A percentile compares a stretch with the other conserved stretches of the same genome.
phyloP scores from a whole-genome alignment of 1,140 invertebrate species.

The Capitella teleta region DNA sequence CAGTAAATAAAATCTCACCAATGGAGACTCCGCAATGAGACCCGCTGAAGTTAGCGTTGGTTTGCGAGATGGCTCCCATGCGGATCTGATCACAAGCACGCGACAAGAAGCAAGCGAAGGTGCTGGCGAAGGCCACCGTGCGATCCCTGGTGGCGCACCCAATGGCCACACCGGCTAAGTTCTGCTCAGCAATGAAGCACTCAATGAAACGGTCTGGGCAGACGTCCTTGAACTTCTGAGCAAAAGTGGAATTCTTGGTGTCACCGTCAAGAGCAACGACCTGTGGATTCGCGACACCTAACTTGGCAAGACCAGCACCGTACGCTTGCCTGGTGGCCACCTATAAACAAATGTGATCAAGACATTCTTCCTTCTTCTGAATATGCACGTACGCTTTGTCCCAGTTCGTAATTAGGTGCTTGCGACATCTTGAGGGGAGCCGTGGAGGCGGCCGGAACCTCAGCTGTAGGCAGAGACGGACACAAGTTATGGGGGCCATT shows the following conservation, averaged over 20 bases:
- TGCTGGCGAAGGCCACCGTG: conserved; percentile 83
- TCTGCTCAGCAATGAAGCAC: conserved; percentile 98
- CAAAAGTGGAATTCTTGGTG: conserved; percentile 96
- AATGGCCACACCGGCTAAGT: conserved; percentile 89
- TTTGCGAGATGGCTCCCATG: conserved; percentile 98
- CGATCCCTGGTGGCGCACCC: conserved; percentile 76
- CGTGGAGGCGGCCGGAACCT: conserved; percentile 16
- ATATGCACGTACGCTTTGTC: conserved; percentile 37
- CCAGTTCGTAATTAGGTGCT: conserved; percentile 71
- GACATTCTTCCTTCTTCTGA: background rate
- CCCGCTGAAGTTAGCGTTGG: conserved; percentile 87
- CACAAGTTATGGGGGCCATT: conserved; percentile 17
- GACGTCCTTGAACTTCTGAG: conserved; percentile 67
- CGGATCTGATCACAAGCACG: conserved; percentile 91
- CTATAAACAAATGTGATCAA: background rate
- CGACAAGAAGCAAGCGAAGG: conserved; percentile 95
- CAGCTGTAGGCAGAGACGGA: conserved; percentile 14
- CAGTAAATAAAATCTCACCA: conserved; percentile 35
- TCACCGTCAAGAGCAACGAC: conserved; percentile 91
- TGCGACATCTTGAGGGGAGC: conserved; percentile 50
- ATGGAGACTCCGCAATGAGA: conserved; percentile 92
- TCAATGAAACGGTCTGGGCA: conserved; percentile 73
- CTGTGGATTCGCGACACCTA: conserved; percentile 66
- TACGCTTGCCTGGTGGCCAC: conserved; percentile 91
- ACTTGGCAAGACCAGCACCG: conserved; percentile 80